These are phyloP conservation scores for Drosophila arizonae DNA, from an alignment of 1,140 invertebrate species.

Conservation along the genomic window DNA sequence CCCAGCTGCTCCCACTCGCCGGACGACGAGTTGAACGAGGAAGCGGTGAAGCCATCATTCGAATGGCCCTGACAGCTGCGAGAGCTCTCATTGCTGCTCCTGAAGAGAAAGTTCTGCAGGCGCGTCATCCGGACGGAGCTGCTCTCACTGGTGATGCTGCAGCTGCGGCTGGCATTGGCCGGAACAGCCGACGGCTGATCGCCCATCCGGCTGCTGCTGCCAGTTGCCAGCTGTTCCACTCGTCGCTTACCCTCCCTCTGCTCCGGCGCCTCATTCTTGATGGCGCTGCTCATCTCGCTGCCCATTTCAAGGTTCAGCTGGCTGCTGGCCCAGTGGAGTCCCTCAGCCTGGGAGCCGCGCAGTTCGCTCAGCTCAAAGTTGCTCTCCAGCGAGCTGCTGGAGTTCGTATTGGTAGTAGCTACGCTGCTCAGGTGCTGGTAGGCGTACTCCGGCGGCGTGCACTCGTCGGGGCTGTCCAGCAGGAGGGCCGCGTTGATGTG, in stretches of 20 bases:
- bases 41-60: slow-evolving; percentile 76
- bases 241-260: slow-evolving; percentile 35
- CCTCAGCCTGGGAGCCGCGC: slow-evolving; percentile 45
- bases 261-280: slow-evolving; percentile 18
- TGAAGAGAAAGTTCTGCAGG: slow-evolving; percentile 78
- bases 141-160: slow-evolving; percentile 77
- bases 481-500: slow-evolving; percentile 76
- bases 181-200: slow-evolving; percentile 28
- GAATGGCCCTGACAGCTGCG: slow-evolving; percentile 74
- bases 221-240: background rate
- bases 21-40: slow-evolving; percentile 76
- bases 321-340: slow-evolving; percentile 65
- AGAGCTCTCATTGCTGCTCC: slow-evolving; percentile 77
- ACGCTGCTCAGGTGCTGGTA: slow-evolving; percentile 78
- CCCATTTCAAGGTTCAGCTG: slow-evolving; percentile 62
- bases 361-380: slow-evolving; percentile 67
- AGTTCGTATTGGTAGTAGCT: slow-evolving; percentile 71
- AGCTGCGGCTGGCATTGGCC: slow-evolving; percentile 62
- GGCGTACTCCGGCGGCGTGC: slow-evolving; percentile 76
- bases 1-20: slow-evolving; percentile 79
- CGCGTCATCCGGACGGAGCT: slow-evolving; percentile 72
- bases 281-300: slow-evolving; percentile 67
- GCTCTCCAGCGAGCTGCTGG: slow-evolving; percentile 76
- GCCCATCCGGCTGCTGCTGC: slow-evolving; percentile 8
- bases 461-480: slow-evolving; percentile 77